Conservation (phyloP, 2,797 vertebrate genomes). For the Anableps anableps region DNA sequence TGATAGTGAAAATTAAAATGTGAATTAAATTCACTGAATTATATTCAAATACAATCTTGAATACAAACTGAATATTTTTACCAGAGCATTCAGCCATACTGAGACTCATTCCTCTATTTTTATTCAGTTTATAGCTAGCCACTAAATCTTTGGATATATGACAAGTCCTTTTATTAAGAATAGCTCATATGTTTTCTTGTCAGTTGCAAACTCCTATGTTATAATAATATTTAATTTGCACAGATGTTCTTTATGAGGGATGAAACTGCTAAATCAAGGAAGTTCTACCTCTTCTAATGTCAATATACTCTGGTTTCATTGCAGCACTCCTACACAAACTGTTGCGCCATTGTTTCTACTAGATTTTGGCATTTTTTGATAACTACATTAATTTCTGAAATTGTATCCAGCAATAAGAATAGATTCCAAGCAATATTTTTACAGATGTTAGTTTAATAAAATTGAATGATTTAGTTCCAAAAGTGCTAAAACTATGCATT, state of each 20-base stretch:
- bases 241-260: not conserved
- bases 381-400: not conserved
- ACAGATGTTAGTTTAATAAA: not conserved
- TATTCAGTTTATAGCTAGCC: slow-evolving; percentile 9
- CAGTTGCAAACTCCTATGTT: not conserved
- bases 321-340: not conserved
- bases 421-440: slow-evolving; percentile 2
- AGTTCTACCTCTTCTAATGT: not conserved
- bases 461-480: not conserved
- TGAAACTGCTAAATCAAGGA: not conserved
- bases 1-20: slow-evolving; percentile 20
- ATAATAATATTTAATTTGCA: not conserved
- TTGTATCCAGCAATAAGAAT: not conserved
- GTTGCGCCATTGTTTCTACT: not conserved
- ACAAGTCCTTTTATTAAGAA: slow-evolving; percentile 26
- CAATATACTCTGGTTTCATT: not conserved
- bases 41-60: too few relatives aligned
- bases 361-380: not conserved
- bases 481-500: not conserved
- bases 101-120: not conserved
- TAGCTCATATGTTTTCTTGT: slow-evolving; percentile 1
- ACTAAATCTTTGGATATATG: slow-evolving; percentile 21
- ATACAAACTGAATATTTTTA: slow-evolving; percentile 12
- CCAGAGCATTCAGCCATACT: slow-evolving; percentile 7
- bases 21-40: slow-evolving; percentile 5